Evolutionary conservation across 2,888 invertebrate genomes (phyloP), one percentile per base, ranked within the genome.

Genomic region (Taphrorychus bicolor): DNA sequence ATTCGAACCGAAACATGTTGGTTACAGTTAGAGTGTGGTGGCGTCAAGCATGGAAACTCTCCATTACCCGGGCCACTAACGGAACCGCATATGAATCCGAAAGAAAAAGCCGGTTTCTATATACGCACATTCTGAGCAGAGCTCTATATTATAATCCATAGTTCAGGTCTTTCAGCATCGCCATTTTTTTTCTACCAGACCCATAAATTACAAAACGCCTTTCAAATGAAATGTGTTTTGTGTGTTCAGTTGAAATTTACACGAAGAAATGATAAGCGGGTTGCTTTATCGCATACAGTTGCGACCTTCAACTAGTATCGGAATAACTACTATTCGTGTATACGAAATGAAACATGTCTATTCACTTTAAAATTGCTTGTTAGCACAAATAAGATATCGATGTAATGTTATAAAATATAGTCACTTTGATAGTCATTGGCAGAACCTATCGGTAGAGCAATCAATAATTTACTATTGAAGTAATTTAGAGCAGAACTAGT

Each of bases 331-430:
- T 48, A 69, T 32, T 57, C 60, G n/a, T 64, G 64, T 69, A 67
- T 64, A 61, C 69, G 16, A 63, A 64, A 69, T 64, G 32, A 49
- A 62, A 69, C 69, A 69, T 58, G 69, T 23, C 62, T 66, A 66
- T 69, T 62, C 69, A 69, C 65, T 69, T 69, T 69, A 65, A 60
- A 64, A 65, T 61, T 65, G 23, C 59, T 32, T 53, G 21, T 45
- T 45, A 16, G 14, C 14, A 45, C 45, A 45, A 45, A 45, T 17
- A 17, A 45, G 17, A 32, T 32, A 32, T n/a, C 32, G 32, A 9
- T 32, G 32, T 32, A 32, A 32, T 32, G 32, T 32, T 32, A 32
- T 32, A n/a, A n/a, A n/a, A n/a, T n/a, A 32, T 11, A 11, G 2
- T 9, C 32, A 32, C 7, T 9, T 32, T 32, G 11, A 11, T 32